A percentile compares a stretch with the other conserved stretches of the same genome.
Evolutionary conservation across 2,797 vertebrate species (phyloP).

Genomic region (Echeneis naucrates): DNA sequence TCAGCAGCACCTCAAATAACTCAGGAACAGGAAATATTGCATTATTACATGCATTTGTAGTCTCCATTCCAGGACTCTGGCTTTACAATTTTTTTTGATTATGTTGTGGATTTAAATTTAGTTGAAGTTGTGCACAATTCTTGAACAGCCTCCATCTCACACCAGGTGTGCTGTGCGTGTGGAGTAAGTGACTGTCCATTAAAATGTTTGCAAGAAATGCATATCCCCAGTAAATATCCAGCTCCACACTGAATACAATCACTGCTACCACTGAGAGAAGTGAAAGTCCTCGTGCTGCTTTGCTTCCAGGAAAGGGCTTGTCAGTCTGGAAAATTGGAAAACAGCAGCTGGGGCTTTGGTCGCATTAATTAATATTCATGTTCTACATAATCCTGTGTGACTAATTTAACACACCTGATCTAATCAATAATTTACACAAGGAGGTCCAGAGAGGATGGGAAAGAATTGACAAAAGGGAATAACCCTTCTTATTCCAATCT

Average conservation of each 20-base stretch:
- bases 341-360: conserved; percentile 79
- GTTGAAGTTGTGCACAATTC: too few species aligned
- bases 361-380: conserved; percentile 82
- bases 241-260: conserved; percentile 9
- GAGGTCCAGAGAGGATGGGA: not conserved
- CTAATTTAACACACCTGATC: conserved; percentile 81
- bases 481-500: conserved; percentile 3
- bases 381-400: conserved; percentile 74
- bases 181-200: too few species aligned
- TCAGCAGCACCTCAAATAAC: too few species aligned
- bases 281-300: conserved; percentile 36
- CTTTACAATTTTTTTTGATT: too few species aligned
- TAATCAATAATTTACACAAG: conserved; percentile 78
- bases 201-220: too few species aligned
- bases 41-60: too few species aligned
- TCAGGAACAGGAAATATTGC: too few species aligned
- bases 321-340: conserved; percentile 67
- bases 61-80: too few species aligned
- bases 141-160: too few species aligned
- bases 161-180: too few species aligned
- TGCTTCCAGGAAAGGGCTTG: conserved; percentile 50
- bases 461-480: not conserved
- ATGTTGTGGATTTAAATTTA: too few species aligned
- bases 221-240: conserved; percentile 15
- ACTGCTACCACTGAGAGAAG: conserved; percentile 6